These are phyloP conservation scores for Nomada lathburiana DNA, from an alignment of 2,888 invertebrate genomes.

Conservation along the genomic window DNA sequence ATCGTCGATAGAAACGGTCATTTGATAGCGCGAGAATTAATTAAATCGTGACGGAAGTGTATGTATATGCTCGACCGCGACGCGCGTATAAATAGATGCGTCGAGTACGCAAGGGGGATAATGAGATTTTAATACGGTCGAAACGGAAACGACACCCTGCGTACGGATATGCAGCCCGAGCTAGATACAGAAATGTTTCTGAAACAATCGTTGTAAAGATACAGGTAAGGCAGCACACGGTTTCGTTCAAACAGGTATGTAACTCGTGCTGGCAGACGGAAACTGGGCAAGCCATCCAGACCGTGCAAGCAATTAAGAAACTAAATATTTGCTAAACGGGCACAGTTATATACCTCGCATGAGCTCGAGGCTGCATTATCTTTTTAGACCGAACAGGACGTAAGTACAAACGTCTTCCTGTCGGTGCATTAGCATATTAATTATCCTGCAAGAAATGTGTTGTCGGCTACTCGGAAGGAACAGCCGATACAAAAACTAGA, in stretches of 20 bases:
- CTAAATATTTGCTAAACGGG: conserved; percentile 4
- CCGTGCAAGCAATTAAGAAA: conserved; percentile 5
- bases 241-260: conserved; percentile 3
- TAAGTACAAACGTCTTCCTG: too few relatives aligned
- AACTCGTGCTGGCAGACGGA: background rate
- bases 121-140: conserved; percentile 10
- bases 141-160: background rate
- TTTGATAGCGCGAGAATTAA: conserved; percentile 33
- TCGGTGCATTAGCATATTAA: too few relatives aligned
- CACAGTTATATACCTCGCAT: background rate
- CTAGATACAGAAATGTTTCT: background rate
- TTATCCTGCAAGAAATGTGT: too few relatives aligned
- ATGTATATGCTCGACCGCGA: conserved; percentile 1
- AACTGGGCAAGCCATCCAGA: background rate
- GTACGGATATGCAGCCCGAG: background rate
- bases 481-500: too few relatives aligned
- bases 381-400: too few relatives aligned
- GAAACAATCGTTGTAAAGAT: background rate
- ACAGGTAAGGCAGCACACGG: background rate
- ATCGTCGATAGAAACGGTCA: conserved; percentile 17
- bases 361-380: background rate
- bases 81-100: conserved; percentile 35
- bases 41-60: conserved; percentile 24
- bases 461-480: too few relatives aligned
- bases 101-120: background rate